A percentile compares a stretch with the other conserved stretches of the same genome.
Evolutionary conservation across 2,113 vertebrate species (phyloP).

Genomic region (Saguinus midas): DNA sequence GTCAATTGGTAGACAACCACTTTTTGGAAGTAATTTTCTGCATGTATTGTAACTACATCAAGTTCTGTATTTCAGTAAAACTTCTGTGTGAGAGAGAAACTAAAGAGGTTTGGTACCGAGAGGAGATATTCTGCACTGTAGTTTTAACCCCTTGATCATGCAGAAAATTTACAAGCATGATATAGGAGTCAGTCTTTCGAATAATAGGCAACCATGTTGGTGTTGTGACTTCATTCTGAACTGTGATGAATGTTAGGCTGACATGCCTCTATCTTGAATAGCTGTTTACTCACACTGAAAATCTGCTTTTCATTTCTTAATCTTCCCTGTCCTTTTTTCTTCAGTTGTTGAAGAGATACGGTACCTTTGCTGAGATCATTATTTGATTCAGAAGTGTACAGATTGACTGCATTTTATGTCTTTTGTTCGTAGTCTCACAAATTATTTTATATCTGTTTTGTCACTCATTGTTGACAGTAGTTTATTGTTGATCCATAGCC

Average conservation of each 20-base stretch:
- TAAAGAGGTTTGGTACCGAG: not conserved
- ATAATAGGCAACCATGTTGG: accelerated
- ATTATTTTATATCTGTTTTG: not conserved
- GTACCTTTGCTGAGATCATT: not conserved
- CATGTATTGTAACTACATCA: not conserved
- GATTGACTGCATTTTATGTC: too few relatives aligned
- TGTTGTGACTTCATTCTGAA: not conserved
- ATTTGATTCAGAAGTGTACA: not conserved
- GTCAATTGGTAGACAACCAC: not conserved
- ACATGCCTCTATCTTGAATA: not conserved
- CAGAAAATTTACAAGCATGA: accelerated
- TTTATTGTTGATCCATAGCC: not conserved
- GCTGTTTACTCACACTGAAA: too few relatives aligned
- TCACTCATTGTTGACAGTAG: not conserved
- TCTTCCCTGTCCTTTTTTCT: not conserved
- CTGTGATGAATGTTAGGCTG: accelerated
- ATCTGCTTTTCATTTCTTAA: not conserved
- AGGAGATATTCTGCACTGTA: not conserved
- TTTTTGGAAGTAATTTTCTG: not conserved
- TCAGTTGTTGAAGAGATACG: not conserved
- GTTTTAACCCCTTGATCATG: not conserved
- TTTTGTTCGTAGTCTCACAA: not conserved
- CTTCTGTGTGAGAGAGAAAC: not conserved
- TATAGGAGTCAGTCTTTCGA: not conserved
- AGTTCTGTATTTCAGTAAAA: not conserved